phyloP scores from a whole-genome alignment of 2,113 vertebrate genomes.

The Vanacampus margaritifer region DNA sequence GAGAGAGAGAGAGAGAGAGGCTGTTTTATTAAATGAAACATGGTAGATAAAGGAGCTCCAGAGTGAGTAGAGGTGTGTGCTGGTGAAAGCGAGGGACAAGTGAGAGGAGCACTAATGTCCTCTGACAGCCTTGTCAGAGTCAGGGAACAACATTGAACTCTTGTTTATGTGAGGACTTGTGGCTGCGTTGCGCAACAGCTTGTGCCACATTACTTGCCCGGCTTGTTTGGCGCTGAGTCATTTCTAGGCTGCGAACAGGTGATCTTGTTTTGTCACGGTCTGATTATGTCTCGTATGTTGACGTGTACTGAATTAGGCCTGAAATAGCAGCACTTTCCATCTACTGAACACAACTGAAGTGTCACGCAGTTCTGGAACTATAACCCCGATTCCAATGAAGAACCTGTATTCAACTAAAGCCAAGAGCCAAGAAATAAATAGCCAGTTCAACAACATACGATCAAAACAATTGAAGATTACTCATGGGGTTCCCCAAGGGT shows the following conservation, averaged over 20 bases:
- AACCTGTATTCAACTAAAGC: too few species aligned
- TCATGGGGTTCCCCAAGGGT: too few species aligned
- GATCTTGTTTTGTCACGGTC: background rate
- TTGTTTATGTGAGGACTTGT: conserved; percentile 49
- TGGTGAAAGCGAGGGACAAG: conserved; percentile 9
- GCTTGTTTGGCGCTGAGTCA: conserved; percentile 22
- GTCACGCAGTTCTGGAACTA: too few species aligned
- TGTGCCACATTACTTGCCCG: conserved; percentile 12
- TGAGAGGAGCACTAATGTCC: conserved; percentile 35
- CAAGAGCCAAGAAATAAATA: too few species aligned
- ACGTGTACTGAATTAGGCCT: background rate
- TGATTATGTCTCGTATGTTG: conserved; percentile 1
- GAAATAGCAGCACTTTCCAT: background rate
- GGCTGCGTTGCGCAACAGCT: conserved; percentile 27
- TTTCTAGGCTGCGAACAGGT: conserved; percentile 18
- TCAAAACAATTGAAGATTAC: too few species aligned
- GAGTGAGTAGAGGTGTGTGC: conserved; percentile 12
- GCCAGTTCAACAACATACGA: too few species aligned
- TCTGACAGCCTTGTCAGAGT: conserved; percentile 44
- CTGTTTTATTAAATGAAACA: conserved; percentile 37
- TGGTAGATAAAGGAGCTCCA: conserved; percentile 28
- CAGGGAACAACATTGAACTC: conserved; percentile 43
- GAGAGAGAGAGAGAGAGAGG: conserved; percentile 15
- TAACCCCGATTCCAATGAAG: too few species aligned
- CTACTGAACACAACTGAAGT: too few species aligned